Evolutionary conservation across 2,797 vertebrate genomes (phyloP).

Genomic region (Avahi laniger): DNA sequence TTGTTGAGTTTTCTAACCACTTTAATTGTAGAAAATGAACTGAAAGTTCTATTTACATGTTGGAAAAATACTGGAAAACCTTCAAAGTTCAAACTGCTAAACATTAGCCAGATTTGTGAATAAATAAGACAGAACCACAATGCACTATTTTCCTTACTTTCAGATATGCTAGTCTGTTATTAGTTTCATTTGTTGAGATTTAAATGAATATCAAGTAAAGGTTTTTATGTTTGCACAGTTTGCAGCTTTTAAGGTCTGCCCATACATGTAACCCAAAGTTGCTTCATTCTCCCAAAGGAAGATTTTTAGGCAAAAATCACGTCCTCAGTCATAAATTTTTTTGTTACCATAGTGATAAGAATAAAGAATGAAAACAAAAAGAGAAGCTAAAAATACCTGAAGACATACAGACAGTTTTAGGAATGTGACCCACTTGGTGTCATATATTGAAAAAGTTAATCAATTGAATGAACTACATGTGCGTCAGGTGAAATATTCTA

Average conservation of each 20-base stretch:
- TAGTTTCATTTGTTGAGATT: slow-evolving; percentile 36
- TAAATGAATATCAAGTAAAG: slow-evolving; percentile 44
- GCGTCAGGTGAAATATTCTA: slow-evolving; percentile 39
- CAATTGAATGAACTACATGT: slow-evolving; percentile 49
- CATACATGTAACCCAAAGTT: slow-evolving; percentile 46
- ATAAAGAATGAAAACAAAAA: slow-evolving; percentile 60
- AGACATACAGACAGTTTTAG: slow-evolving; percentile 76
- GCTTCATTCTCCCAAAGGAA: slow-evolving; percentile 72
- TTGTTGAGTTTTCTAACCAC: background rate
- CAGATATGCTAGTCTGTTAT: background rate
- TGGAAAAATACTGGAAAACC: background rate
- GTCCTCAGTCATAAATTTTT: slow-evolving; percentile 72
- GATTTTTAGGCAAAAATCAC: slow-evolving; percentile 75
- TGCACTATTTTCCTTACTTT: background rate
- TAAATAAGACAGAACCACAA: background rate
- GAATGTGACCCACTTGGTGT: slow-evolving; percentile 79
- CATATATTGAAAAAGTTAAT: slow-evolving; percentile 64
- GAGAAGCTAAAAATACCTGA: slow-evolving; percentile 80
- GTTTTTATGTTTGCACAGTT: background rate
- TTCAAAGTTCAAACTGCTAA: background rate
- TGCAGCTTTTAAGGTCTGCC: slow-evolving; percentile 23
- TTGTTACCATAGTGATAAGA: slow-evolving; percentile 82
- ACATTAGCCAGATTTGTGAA: background rate
- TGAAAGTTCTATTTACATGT: background rate
- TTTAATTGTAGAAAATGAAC: slow-evolving; percentile 20